These are phyloP conservation scores for Athalia cordata DNA, from an alignment of 2,888 invertebrate species.

Conservation along the genomic window DNA sequence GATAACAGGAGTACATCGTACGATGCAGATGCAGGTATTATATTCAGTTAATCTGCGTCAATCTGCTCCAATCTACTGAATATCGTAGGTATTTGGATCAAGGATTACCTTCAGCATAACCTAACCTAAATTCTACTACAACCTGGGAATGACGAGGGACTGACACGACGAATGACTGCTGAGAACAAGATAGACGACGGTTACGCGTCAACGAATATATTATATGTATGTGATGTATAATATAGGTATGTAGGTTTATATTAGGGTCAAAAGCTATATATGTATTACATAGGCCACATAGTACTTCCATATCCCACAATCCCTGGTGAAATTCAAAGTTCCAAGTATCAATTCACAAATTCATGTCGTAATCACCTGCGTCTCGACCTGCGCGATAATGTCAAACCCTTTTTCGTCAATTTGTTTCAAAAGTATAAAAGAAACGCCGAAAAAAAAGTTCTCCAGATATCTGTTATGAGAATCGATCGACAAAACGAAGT, in stretches of 20 bases:
- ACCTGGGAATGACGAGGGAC: conserved; percentile 33
- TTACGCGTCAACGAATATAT: conserved; percentile 9
- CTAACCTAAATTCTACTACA: too few relatives aligned
- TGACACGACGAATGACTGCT: conserved; percentile 33
- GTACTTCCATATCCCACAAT: neutral
- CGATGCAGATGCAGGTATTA: too few relatives aligned
- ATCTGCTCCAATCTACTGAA: neutral
- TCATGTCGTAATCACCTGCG: neutral
- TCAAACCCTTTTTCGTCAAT: neutral
- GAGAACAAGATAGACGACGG: conserved; percentile 23
- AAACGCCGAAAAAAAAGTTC: neutral
- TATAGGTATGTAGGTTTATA: too few relatives aligned
- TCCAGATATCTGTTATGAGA: too few relatives aligned
- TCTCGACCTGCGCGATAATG: neutral
- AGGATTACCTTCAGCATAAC: too few relatives aligned
- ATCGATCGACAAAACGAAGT: too few relatives aligned
- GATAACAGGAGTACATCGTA: neutral
- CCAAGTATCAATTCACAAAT: conserved; percentile 25
- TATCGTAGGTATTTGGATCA: neutral
- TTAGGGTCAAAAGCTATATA: too few relatives aligned
- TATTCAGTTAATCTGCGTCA: too few relatives aligned
- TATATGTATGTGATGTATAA: too few relatives aligned
- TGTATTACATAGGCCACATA: too few relatives aligned
- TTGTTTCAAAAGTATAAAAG: neutral
- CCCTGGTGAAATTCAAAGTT: neutral